Percentiles rank a stretch among this genome's conserved stretches.
Evolutionary conservation across 2,888 invertebrate genomes (phyloP).

Genomic region (Abrostola tripartita): DNA sequence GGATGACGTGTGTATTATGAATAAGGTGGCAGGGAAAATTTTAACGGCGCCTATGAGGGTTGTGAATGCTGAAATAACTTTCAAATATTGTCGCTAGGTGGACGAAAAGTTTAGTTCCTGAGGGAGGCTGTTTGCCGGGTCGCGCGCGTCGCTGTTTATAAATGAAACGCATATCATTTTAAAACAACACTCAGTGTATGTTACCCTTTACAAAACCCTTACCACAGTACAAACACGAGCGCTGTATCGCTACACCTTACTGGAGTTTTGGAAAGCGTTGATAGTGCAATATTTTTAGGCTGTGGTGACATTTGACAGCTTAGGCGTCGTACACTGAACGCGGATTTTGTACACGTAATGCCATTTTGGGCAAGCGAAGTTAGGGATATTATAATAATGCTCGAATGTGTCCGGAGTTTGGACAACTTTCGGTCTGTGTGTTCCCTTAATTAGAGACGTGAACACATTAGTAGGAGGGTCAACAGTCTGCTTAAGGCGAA

Average conservation of each 20-base stretch:
- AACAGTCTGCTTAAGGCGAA: slow-evolving; percentile 49
- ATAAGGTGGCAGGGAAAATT: slow-evolving; percentile 87
- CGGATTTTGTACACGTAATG: slow-evolving; percentile 62
- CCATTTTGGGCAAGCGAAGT: slow-evolving; percentile 68
- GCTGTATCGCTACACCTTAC: slow-evolving; percentile 9
- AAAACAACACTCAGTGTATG: slow-evolving; percentile 73
- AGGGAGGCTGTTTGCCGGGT: slow-evolving; percentile 84
- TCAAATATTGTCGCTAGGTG: slow-evolving; percentile 89
- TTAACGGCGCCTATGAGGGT: slow-evolving; percentile 89
- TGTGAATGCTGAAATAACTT: slow-evolving; percentile 89
- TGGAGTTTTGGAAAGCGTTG: slow-evolving; percentile 20
- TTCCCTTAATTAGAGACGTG: slow-evolving; percentile 63
- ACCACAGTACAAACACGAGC: slow-evolving; percentile 48
- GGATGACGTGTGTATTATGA: slow-evolving; percentile 81
- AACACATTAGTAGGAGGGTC: slow-evolving; percentile 63
- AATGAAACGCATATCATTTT: slow-evolving; percentile 86
- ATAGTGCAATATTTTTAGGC: slow-evolving; percentile 24
- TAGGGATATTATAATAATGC: slow-evolving; percentile 74
- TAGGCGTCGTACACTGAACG: slow-evolving; percentile 55
- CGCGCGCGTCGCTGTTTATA: slow-evolving; percentile 83
- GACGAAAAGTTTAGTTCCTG: slow-evolving; percentile 86
- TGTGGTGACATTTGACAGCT: slow-evolving; percentile 43
- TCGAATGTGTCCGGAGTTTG: slow-evolving; percentile 66
- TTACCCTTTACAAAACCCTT: slow-evolving; percentile 52
- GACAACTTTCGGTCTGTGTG: slow-evolving; percentile 62